These are phyloP conservation scores for Tenebrosternarchus preto DNA, from an alignment of 2,113 vertebrate genomes.

Conservation along the genomic window DNA sequence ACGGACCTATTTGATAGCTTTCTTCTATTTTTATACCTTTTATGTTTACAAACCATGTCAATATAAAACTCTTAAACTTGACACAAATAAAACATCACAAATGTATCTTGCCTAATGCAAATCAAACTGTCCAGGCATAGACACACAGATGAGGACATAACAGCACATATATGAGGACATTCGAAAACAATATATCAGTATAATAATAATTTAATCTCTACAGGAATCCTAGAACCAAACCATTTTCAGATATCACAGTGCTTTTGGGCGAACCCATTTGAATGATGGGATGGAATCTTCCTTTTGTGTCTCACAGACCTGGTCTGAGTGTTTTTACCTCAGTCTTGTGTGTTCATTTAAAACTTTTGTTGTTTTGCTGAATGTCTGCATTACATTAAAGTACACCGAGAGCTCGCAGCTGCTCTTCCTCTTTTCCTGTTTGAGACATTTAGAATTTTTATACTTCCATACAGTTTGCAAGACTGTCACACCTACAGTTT, in stretches of 20 bases:
- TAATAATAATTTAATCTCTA: too few relatives aligned
- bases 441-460: neutral
- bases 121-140: neutral
- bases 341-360: too few relatives aligned
- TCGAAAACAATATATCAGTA: neutral
- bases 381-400: too few relatives aligned
- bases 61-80: slow-evolving; percentile 8
- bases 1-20: neutral
- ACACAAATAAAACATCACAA: neutral
- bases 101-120: neutral
- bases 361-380: too few relatives aligned
- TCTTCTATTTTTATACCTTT: neutral
- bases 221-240: neutral
- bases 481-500: too few relatives aligned
- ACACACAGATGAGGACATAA: neutral
- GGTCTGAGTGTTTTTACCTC: too few relatives aligned
- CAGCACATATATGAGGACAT: neutral
- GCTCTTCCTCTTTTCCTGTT: neutral
- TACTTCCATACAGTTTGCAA: neutral
- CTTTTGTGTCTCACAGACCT: too few relatives aligned
- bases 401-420: too few relatives aligned
- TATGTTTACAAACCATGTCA: neutral
- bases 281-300: neutral
- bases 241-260: neutral
- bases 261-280: neutral